These are phyloP conservation scores for Patagioenas fasciata DNA, from an alignment of 2,113 vertebrate species.

Conservation along the genomic window DNA sequence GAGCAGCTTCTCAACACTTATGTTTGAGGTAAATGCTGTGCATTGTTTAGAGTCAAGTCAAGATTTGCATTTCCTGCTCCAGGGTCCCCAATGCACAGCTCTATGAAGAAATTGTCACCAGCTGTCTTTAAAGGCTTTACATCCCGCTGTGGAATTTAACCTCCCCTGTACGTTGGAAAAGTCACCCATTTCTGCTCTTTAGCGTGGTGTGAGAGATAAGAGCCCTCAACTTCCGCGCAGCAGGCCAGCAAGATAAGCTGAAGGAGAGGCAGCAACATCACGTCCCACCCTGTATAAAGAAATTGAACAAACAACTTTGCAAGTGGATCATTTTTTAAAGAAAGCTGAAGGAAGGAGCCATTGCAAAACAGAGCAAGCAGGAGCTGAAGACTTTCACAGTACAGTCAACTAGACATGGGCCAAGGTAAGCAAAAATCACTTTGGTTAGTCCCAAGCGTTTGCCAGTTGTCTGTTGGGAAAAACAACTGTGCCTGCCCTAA, in stretches of 20 bases:
- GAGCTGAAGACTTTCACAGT: neutral
- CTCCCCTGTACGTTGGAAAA: neutral
- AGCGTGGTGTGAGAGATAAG: conserved; percentile 40
- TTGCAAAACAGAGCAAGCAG: neutral
- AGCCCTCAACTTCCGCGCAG: neutral
- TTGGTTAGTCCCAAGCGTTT: neutral
- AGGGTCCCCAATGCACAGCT: neutral
- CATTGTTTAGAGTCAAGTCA: neutral
- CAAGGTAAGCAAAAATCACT: conserved; percentile 56
- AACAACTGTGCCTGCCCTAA: neutral
- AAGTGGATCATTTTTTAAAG: neutral
- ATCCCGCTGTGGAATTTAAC: neutral
- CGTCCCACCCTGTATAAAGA: neutral
- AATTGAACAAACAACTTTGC: neutral
- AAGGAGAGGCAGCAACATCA: neutral
- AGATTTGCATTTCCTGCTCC: neutral
- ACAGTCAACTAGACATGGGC: conserved; percentile 14
- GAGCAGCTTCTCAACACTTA: neutral
- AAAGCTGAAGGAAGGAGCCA: neutral
- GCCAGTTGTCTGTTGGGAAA: neutral
- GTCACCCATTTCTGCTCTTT: neutral
- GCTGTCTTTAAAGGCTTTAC: neutral
- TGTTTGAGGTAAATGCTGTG: neutral
- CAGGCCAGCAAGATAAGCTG: conserved; percentile 27
- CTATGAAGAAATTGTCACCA: neutral